A percentile compares a stretch with the other conserved stretches of the same genome.
Evolutionary conservation across 2,888 invertebrate genomes (phyloP).

Genomic region (Dorcus parallelipipedus): DNA sequence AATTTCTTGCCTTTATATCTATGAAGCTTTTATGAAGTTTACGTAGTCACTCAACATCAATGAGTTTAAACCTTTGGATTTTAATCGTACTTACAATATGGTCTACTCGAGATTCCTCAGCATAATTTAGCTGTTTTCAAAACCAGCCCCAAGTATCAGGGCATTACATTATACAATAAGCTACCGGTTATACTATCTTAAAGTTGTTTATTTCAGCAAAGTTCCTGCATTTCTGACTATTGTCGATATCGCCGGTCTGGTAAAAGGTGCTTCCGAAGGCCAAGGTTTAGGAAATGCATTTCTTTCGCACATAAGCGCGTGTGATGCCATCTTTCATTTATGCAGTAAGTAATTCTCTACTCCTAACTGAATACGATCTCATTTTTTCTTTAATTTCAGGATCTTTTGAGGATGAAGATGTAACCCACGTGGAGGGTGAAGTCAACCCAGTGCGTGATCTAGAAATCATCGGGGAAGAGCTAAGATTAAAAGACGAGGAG

Average conservation of each 20-base stretch:
- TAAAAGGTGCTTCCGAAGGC: constrained; percentile 97
- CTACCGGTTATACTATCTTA: neutral
- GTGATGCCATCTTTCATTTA: constrained; percentile 96
- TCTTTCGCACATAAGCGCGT: constrained; percentile 96
- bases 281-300: constrained; percentile 98
- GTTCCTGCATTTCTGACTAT: constrained; percentile 97
- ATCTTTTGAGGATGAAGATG: constrained; percentile 96
- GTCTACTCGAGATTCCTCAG: too few species aligned
- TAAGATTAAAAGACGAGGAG: constrained; percentile 92
- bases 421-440: constrained; percentile 97
- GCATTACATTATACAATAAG: too few species aligned
- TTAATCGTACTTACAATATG: too few species aligned
- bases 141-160: too few species aligned
- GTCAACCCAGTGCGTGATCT: constrained; percentile 96
- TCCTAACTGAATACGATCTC: neutral
- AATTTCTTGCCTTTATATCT: too few species aligned
- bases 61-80: too few species aligned
- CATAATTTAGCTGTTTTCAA: too few species aligned
- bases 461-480: constrained; percentile 93
- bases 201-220: constrained; percentile 65
- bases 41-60: too few species aligned
- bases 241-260: constrained; percentile 97
- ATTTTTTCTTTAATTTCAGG: constrained; percentile 54
- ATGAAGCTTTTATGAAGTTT: too few species aligned
- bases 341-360: constrained; percentile 69